Evolutionary conservation across 2,113 vertebrate genomes (phyloP).

Genomic region (Daphoenositta chrysoptera): DNA sequence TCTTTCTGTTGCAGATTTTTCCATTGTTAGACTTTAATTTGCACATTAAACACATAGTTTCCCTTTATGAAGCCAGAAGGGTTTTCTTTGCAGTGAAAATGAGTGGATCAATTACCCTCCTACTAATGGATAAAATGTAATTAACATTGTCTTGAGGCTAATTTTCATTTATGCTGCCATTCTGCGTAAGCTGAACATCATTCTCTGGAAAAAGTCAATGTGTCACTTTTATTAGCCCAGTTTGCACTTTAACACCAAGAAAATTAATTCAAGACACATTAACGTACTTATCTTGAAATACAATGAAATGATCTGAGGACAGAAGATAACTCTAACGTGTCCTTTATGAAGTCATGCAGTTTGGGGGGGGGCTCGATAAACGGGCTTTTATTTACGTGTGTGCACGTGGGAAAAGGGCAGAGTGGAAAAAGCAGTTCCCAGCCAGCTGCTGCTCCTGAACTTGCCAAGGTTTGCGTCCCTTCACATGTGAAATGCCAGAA

Average conservation of each 20-base stretch:
- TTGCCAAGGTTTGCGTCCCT: not conserved
- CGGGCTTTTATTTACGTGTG: not conserved
- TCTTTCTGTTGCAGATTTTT: not conserved
- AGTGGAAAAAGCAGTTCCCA: not conserved
- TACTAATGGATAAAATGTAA: slow-evolving; percentile 74
- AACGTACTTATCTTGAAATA: slow-evolving; percentile 33
- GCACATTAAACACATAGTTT: slow-evolving; percentile 56
- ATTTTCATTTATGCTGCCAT: slow-evolving; percentile 69
- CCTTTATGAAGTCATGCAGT: slow-evolving; percentile 17
- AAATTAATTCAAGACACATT: slow-evolving; percentile 72
- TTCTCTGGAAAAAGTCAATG: slow-evolving; percentile 73
- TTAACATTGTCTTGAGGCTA: slow-evolving; percentile 77
- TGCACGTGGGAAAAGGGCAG: not conserved
- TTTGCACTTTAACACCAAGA: slow-evolving; percentile 72
- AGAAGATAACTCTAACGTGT: not conserved
- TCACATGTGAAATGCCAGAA: fast-evolving
- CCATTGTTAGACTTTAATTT: slow-evolving; percentile 54
- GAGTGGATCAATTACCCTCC: slow-evolving; percentile 70
- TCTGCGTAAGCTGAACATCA: slow-evolving; percentile 59
- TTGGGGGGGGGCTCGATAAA: not conserved
- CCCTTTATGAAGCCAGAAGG: slow-evolving; percentile 68
- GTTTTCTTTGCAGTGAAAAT: slow-evolving; percentile 68
- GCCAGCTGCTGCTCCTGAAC: not conserved
- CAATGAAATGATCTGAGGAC: slow-evolving; percentile 3
- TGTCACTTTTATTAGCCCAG: slow-evolving; percentile 76